Evolutionary conservation across 2,888 invertebrate species (phyloP), one percentile per base, ranked within the genome.

Genomic region (Amphipoea oculea): DNA sequence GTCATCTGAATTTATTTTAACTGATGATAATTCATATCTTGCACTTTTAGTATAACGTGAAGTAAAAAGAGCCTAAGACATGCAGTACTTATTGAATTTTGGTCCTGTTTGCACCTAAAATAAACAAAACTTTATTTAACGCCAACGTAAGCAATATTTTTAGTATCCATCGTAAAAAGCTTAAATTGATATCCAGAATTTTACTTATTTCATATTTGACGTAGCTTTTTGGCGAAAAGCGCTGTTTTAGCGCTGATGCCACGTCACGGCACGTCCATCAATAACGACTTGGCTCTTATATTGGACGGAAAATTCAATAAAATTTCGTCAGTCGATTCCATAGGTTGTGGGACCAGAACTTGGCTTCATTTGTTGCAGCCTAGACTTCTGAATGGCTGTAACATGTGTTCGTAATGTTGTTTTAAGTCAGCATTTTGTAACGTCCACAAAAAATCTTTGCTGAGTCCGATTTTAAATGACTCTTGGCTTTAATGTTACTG

Each of bases 221-320:
- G 57, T 69, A 66, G 76, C 51, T 48, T 48, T 74, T 72, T 48
- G 66, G n/a, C 45, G 40, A 85, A 84, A 82, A 83, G 84, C 86
- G 84, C 81, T 68, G 86, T 93, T 91, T 94, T 94, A 93, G 89
- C 90, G 92, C 87, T 86, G 87, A 67, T 91, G 93, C 93, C 89
- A 76, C 92, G 95, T 95, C 95, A 95, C 92, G 94, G 89, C 79
- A 86, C 88, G 89, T 89, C 93, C 95, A 96, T 96, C 95, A 96
- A 96, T 96, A 95, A 95, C 93, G 91, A 91, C 90, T 91, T 92
- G 92, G 89, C 91, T 92, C 93, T 94, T 94, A 95, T 94, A 95
- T 95, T 94, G 94, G 92, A 93, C 90, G 93, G 94, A 94, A 95
- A 95, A 96, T 96, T 96, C 94, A 95, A 96, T 96, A 95, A 96